phyloP scores from a whole-genome alignment of 2,888 invertebrate species.

The Limnephilus lunatus region DNA sequence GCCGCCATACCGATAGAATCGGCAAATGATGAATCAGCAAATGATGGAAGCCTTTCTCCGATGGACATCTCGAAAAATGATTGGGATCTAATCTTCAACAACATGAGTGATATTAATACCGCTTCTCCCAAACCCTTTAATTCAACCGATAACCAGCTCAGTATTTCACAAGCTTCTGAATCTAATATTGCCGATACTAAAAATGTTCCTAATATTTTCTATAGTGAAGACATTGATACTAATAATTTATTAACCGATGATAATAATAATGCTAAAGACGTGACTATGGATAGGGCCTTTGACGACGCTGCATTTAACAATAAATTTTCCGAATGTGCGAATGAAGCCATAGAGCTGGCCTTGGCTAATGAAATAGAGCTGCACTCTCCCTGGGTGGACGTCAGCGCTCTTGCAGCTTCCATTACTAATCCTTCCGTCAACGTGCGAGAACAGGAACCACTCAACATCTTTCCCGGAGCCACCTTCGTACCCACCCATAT shows the following conservation, averaged over 20 bases:
- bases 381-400: conserved; percentile 86
- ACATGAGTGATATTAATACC: conserved; percentile 56
- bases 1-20: neutral
- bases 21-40: neutral
- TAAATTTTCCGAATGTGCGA: conserved; percentile 64
- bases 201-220: conserved; percentile 46
- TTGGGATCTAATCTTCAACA: conserved; percentile 63
- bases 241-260: conserved; percentile 32
- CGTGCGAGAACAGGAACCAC: conserved; percentile 79
- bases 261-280: conserved; percentile 44
- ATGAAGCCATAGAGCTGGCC: conserved; percentile 83
- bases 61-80: conserved; percentile 64
- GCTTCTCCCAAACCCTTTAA: conserved; percentile 37
- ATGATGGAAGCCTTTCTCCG: conserved; percentile 43
- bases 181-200: conserved; percentile 30
- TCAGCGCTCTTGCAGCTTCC: conserved; percentile 82
- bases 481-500: conserved; percentile 81
- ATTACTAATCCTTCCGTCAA: conserved; percentile 81
- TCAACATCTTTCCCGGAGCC: conserved; percentile 77
- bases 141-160: conserved; percentile 6
- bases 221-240: conserved; percentile 21
- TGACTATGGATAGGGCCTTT: conserved; percentile 14
- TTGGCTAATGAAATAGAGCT: conserved; percentile 86
- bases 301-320: conserved; percentile 9
- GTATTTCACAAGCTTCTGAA: conserved; percentile 22